A percentile compares a stretch with the other conserved stretches of the same genome.
Evolutionary conservation across 2,113 vertebrate genomes (phyloP).

Genomic region (Isichthys henryi): DNA sequence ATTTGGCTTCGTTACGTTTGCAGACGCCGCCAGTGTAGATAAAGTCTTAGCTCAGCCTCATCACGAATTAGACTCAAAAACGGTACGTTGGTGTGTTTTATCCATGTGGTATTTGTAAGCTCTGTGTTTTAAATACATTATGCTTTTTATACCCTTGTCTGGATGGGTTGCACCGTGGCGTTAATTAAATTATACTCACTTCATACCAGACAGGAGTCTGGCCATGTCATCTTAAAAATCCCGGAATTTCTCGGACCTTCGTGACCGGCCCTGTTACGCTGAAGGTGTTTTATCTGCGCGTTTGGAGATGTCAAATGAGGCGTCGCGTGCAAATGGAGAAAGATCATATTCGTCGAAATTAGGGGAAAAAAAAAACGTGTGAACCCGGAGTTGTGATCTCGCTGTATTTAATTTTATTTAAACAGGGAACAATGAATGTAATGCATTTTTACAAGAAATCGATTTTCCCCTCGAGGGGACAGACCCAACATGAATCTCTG

Average conservation of each 20-base stretch:
- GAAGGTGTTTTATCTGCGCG: neutral
- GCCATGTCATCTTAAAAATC: neutral
- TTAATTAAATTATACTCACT: neutral
- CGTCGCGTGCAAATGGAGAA: neutral
- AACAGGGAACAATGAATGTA: constrained; percentile 10
- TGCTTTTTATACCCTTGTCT: constrained; percentile 20
- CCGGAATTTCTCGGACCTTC: neutral
- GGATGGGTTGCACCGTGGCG: neutral
- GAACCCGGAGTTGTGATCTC: neutral
- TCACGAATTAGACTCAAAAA: constrained; percentile 97
- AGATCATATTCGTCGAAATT: constrained; percentile 5
- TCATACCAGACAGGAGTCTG: neutral
- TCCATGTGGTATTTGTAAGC: constrained; percentile 11
- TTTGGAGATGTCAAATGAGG: neutral
- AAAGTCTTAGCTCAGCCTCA: constrained; percentile 95
- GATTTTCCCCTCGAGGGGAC: neutral
- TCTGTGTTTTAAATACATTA: neutral
- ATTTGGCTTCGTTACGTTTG: constrained; percentile 94
- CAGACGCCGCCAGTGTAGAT: constrained; percentile 94
- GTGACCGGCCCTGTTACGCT: neutral
- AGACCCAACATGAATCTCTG: constrained; percentile 11
- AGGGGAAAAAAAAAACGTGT: neutral
- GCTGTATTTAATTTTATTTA: constrained; percentile 8
- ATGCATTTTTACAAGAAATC: constrained; percentile 16
- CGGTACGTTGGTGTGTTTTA: constrained; percentile 70